Base-by-base conservation (phyloP, 1,140 invertebrate species). In the Drosophila ogumai region DNA sequence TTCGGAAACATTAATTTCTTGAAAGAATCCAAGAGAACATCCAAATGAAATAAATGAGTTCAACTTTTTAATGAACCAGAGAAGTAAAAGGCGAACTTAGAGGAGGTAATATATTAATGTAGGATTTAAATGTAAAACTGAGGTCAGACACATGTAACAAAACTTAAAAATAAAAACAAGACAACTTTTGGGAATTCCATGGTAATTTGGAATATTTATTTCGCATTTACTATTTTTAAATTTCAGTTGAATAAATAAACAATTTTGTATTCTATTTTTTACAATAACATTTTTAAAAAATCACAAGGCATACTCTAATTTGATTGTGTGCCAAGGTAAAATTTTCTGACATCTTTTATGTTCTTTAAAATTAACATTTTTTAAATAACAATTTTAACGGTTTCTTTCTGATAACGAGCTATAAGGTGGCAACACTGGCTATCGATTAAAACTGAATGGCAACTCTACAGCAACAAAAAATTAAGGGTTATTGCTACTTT, bases 11-110 rank as follows among this genome's bases (percentile, higher is more conserved):
- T 38, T 15, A 40, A 56, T 56, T 56, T 56, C 34, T 56, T 56
- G 17, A 40, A 40, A 38, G 54, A 54, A 54, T 56, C 54, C 34
- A 10, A 40, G 25, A 22, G 34, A 56, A 56, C 32, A 38, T 54
- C 50, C 50, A 4, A 54, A 36, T 36, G 9, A 54, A 54, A 54
- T 36, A 54, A 54, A 54, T 54, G 50, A 54, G 50, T 54, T 54
- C 32, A 54, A 22, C 32, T 15, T 54, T 54, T 36, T 22, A 54
- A 54, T 15, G 50, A 54, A 54, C 50, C 32, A 36, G 17, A 36
- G 32, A 54, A 54, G 50, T 54, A 36, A 54, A 6, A 54, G 32
- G 50, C 50, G 6, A 36, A 36, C 19, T 54, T 36, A 6, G 19
- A 36, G 50, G 32, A 54, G 32, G 32, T 22, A 13, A 54, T 54